Percentiles rank a stretch among this genome's conserved stretches.
Conservation (phyloP, 2,797 vertebrate species). For the Mormyrops boulengeri region DNA sequence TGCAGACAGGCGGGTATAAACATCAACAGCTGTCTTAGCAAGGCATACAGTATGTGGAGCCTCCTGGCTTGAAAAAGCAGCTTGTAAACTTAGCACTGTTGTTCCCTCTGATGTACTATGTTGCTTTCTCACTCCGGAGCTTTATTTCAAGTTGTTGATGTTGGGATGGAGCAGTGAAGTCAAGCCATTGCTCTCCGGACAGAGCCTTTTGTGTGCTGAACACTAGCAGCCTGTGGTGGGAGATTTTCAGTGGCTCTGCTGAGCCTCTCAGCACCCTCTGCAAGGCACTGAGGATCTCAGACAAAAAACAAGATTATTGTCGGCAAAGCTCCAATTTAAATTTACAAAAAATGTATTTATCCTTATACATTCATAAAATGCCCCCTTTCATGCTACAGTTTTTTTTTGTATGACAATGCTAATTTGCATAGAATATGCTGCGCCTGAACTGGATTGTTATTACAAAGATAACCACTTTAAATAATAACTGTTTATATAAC, state of each 20-base stretch:
- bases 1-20: constrained; percentile 26
- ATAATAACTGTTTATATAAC: constrained; percentile 5
- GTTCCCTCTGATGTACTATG: neutral
- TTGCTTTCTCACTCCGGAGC: neutral
- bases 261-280: neutral
- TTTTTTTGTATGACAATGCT: neutral
- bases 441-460: neutral
- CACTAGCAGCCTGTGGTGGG: neutral
- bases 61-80: constrained; percentile 25
- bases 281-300: neutral
- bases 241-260: neutral
- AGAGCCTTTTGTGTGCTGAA: neutral
- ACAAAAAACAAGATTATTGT: neutral
- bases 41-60: constrained; percentile 19
- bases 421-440: neutral
- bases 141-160: neutral
- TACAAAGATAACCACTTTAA: constrained; percentile 1
- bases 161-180: neutral
- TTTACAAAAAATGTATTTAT: neutral
- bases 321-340: neutral
- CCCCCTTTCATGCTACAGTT: neutral
- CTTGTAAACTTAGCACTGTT: constrained; percentile 26
- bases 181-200: neutral
- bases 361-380: neutral
- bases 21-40: constrained; percentile 1